These are phyloP conservation scores for Cassiopea xamachana DNA, from an alignment of 30 jellyfish, hydroid and myxozoan species.

Conservation along the genomic window DNA sequence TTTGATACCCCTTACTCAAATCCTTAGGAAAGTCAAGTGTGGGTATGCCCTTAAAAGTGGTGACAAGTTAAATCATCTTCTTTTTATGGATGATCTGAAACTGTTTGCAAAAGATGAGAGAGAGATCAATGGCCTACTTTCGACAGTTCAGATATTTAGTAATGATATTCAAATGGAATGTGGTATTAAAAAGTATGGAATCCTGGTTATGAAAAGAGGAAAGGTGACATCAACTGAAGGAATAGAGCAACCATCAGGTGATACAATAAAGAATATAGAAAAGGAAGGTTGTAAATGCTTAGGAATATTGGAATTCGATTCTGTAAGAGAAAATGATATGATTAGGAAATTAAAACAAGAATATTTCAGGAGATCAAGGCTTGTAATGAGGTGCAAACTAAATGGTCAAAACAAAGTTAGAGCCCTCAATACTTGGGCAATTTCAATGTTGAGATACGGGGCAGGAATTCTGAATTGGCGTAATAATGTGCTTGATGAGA, in stretches of 20 bases:
- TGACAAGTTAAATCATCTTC: too few species aligned
- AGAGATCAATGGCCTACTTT: conserved; percentile 34
- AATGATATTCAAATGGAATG: conserved; percentile 24
- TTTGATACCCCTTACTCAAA: conserved; percentile 15
- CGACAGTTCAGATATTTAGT: background rate
- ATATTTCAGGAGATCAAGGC: background rate
- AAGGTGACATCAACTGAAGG: too few species aligned
- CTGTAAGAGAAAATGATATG: conserved; percentile 9
- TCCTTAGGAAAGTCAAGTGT: conserved; percentile 24
- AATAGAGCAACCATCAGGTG: background rate
- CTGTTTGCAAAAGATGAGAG: conserved; percentile 25
- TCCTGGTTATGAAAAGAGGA: too few species aligned
- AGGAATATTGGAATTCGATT: too few species aligned
- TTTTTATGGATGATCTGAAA: too few species aligned
- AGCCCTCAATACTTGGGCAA: background rate
- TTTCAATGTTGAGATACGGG: conserved; percentile 47
- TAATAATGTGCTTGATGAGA: too few species aligned
- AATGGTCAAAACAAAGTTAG: conserved; percentile 30
- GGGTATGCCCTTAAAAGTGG: background rate
- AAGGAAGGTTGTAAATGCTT: too few species aligned
- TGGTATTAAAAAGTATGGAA: too few species aligned
- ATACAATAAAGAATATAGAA: conserved; percentile 6
- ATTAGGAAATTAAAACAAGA: conserved; percentile 4
- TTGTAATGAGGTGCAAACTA: background rate
- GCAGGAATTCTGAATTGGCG: conserved; percentile 44